Percentiles rank a stretch among this genome's conserved stretches.
Conservation (phyloP, 2,888 invertebrate species). For the Matsumyia berberina region DNA sequence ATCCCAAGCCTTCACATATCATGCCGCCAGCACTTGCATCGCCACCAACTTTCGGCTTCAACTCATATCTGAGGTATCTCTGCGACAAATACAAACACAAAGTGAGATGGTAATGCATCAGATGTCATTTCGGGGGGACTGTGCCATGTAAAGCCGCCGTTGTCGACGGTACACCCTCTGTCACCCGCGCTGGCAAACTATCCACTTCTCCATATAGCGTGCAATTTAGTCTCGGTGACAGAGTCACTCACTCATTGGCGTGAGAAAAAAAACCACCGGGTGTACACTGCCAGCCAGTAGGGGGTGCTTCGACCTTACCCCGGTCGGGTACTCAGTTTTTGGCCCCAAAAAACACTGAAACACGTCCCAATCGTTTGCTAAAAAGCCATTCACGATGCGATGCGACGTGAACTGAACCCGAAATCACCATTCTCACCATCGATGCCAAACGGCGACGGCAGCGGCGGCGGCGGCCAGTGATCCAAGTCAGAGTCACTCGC, state of each 20-base stretch:
- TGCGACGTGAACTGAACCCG: conserved; percentile 71
- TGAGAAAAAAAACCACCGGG: conserved; percentile 44
- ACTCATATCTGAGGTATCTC: conserved; percentile 28
- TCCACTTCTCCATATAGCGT: conserved; percentile 22
- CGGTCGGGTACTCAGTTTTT: conserved; percentile 18
- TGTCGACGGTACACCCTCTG: neutral
- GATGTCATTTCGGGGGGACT: conserved; percentile 33
- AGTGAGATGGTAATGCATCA: conserved; percentile 56
- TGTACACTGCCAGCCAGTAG: neutral
- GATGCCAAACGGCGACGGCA: conserved; percentile 8
- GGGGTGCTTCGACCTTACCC: conserved; percentile 44
- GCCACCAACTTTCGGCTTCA: conserved; percentile 12
- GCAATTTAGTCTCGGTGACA: conserved; percentile 70
- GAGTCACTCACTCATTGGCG: conserved; percentile 64
- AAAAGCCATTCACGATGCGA: conserved; percentile 72
- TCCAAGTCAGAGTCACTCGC: conserved; percentile 56
- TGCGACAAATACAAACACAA: conserved; percentile 43
- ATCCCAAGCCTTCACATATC: conserved; percentile 1
- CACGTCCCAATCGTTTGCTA: conserved; percentile 75
- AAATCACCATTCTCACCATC: conserved; percentile 62
- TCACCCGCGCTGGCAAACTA: conserved; percentile 21
- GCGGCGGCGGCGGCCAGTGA: conserved; percentile 29
- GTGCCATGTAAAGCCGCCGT: conserved; percentile 24
- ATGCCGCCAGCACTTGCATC: conserved; percentile 3
- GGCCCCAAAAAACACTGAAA: conserved; percentile 42